Conservation (phyloP, 2,797 vertebrate species). For the Sphaeramia orbicularis region DNA sequence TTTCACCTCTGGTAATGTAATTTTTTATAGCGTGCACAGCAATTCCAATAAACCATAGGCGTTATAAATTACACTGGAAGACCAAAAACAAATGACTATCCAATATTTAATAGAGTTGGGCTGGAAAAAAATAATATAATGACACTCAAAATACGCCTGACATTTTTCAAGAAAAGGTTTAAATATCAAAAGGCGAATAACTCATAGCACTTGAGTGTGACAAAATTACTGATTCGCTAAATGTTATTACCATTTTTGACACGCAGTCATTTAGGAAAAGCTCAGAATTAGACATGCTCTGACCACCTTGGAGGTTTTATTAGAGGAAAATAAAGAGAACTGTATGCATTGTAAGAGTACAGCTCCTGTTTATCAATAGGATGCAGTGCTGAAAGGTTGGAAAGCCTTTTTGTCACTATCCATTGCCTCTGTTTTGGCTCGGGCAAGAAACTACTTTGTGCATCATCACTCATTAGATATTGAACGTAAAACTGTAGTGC, state of each 20-base stretch:
- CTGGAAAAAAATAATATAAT: neutral
- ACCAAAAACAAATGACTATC: slow-evolving; percentile 9
- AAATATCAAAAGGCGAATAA: slow-evolving; percentile 12
- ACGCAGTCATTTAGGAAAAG: slow-evolving; percentile 21
- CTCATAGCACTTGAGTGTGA: slow-evolving; percentile 9
- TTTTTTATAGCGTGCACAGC: neutral
- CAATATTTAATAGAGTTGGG: neutral
- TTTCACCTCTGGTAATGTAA: no score
- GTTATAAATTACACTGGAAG: neutral
- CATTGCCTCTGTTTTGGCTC: slow-evolving; percentile 26
- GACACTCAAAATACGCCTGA: neutral
- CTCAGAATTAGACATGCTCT: slow-evolving; percentile 17
- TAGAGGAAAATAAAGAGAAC: slow-evolving; percentile 8
- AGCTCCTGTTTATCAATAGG: neutral
- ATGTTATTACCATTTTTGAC: slow-evolving; percentile 24
- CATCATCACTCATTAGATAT: slow-evolving; percentile 59
- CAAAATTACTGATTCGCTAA: slow-evolving; percentile 22
- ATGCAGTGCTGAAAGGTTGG: neutral
- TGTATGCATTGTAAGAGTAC: neutral
- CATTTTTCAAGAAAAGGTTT: slow-evolving; percentile 13
- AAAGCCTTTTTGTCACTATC: slow-evolving; percentile 10
- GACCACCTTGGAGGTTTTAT: slow-evolving; percentile 7
- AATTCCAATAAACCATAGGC: neutral
- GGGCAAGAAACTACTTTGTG: slow-evolving; percentile 15
- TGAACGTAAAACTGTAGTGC: slow-evolving; percentile 36